Evolutionary conservation across 2,797 vertebrate species (phyloP).

Genomic region (Scomberomorus guttatus): DNA sequence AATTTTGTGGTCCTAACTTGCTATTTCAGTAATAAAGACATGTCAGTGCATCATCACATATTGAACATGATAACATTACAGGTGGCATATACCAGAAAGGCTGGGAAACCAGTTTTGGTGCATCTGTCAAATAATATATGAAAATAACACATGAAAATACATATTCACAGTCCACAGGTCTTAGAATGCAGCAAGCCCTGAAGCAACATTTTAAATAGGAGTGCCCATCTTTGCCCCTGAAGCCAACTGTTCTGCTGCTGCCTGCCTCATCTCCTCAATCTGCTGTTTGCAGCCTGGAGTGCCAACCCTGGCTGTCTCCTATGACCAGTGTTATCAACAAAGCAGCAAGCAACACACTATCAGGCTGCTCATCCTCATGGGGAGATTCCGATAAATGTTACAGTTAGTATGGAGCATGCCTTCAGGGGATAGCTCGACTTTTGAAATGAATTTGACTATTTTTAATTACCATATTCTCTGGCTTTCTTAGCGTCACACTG

Average conservation of each 20-base stretch:
- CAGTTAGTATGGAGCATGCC: conserved; percentile 67
- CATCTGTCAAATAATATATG: conserved; percentile 13
- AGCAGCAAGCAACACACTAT: conserved; percentile 58
- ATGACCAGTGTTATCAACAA: conserved; percentile 73
- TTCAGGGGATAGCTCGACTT: conserved; percentile 39
- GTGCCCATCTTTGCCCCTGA: conserved; percentile 48
- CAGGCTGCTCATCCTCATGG: conserved; percentile 63
- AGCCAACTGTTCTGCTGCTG: conserved; percentile 56
- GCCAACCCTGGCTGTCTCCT: conserved; percentile 49
- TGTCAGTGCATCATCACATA: not conserved
- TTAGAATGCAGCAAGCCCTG: conserved; percentile 29
- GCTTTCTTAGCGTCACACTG: not conserved
- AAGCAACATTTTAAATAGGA: conserved; percentile 57
- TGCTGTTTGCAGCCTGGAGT: conserved; percentile 61
- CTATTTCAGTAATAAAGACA: not conserved
- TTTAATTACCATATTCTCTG: conserved; percentile 27
- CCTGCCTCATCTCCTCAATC: conserved; percentile 67
- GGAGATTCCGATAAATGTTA: conserved; percentile 70
- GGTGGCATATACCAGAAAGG: not conserved
- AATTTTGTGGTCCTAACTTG: no score
- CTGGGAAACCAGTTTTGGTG: conserved; percentile 1
- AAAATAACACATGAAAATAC: not conserved
- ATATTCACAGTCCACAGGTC: not conserved
- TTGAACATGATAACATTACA: not conserved
- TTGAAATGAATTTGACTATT: conserved; percentile 7